Conservation (phyloP, 2,113 vertebrate species). For the Lamprotornis superbus region DNA sequence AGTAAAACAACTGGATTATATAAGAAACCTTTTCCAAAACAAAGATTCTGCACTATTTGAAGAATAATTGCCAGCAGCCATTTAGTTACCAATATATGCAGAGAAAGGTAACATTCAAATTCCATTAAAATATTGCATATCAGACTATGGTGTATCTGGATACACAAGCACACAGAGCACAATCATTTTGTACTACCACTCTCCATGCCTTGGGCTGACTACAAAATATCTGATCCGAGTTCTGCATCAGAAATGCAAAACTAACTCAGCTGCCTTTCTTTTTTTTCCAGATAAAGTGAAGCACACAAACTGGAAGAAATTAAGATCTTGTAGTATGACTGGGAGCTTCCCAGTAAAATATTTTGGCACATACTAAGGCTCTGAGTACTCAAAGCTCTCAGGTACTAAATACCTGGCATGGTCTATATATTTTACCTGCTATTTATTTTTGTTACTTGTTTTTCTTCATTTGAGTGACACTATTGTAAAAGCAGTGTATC, state of each 20-base stretch:
- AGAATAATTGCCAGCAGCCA: not conserved
- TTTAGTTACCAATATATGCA: not conserved
- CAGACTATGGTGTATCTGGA: not conserved
- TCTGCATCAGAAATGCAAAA: not conserved
- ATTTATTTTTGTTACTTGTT: not conserved
- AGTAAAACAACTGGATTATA: not conserved
- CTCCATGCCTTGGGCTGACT: not conserved
- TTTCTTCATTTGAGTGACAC: not conserved
- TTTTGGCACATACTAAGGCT: not conserved
- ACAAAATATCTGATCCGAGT: not conserved
- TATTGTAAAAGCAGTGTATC: not conserved
- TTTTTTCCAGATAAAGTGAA: not conserved
- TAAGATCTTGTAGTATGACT: not conserved
- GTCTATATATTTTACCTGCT: not conserved
- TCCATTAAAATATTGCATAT: not conserved
- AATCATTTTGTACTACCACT: not conserved
- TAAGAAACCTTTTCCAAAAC: not conserved
- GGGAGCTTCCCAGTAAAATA: not conserved
- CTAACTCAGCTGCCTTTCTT: not conserved
- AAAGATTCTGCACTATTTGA: not conserved
- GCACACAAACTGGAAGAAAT: not conserved
- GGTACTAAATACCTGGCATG: not conserved
- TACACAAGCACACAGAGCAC: not conserved
- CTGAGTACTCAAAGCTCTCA: not conserved
- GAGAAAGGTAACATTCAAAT: not conserved